A percentile compares a stretch with the other conserved stretches of the same genome.
Conservation (phyloP, 2,113 vertebrate species). For the cat (Felis catus) region F.catus_Fca126_mat1.0 CM031414.1:5476501-5477000, state of each 20-base stretch:
- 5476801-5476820: background rate
- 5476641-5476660: background rate
- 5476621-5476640: background rate
- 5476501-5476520: slow-evolving; percentile 48
- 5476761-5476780: rapidly evolving
- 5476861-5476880: rapidly evolving
- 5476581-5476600: background rate
- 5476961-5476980: background rate
- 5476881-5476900: background rate
- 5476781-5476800: rapidly evolving
- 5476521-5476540: slow-evolving; percentile 71
- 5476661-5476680: rapidly evolving
- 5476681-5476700: background rate
- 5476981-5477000: background rate
- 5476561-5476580: slow-evolving; percentile 50
- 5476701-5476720: background rate
- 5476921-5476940: background rate
- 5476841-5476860: rapidly evolving
- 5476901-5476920: too few species aligned
- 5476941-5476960: background rate
- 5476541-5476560: slow-evolving; percentile 70
- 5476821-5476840: rapidly evolving
- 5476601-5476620: background rate
- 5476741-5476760: background rate
- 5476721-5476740: rapidly evolving